Evolutionary conservation across 2,888 invertebrate species (phyloP), one percentile per base, ranked within the genome.

Genomic region (Colostygia pectinataria): DNA sequence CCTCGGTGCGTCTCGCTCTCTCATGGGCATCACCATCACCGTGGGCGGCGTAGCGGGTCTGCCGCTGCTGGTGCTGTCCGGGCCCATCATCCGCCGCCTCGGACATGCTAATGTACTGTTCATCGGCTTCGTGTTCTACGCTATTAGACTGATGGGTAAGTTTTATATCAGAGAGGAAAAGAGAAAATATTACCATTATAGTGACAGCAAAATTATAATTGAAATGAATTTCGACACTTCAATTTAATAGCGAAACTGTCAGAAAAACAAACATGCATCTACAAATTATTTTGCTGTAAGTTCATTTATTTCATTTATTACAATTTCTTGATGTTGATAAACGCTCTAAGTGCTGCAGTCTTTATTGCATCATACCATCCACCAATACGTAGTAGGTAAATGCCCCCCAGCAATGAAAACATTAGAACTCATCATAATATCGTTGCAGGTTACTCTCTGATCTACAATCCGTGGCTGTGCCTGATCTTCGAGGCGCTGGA

Each of bases 21-120:
- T 95, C 44, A 95, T 96, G 95, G 95, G 95, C 8, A 91, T 95
- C 59, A 95, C 95, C 0, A 94, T 95, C 63, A 95, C 95, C 0
- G 94, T 95, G 39, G 95, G 95, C 1, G 95, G 95, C 7, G 87
- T 95, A 4, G 93, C 95, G 0, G 95, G 95, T 0, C 91, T 96
- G 37, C 95, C 95, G 0, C 86, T 95, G 9, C 85, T 95, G 13
- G 94, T 95, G 27, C 86, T 95, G n/a, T 95, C 95, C 0, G 94
- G 95, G 0, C 95, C 95, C 45, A 94, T 95, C 65, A 94, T 95
- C 56, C 90, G 92, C 37, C 91, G 90, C 63, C 85, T 95, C 42
- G 95, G 95, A 0, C 95, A 95, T 61, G 94, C 95, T 18, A 95
- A 95, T 70, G 94, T 95, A 20, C 88, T 95, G 10, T 94, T 94